phyloP scores from a whole-genome alignment of 2,888 invertebrate genomes.

The Timandra comae region DNA sequence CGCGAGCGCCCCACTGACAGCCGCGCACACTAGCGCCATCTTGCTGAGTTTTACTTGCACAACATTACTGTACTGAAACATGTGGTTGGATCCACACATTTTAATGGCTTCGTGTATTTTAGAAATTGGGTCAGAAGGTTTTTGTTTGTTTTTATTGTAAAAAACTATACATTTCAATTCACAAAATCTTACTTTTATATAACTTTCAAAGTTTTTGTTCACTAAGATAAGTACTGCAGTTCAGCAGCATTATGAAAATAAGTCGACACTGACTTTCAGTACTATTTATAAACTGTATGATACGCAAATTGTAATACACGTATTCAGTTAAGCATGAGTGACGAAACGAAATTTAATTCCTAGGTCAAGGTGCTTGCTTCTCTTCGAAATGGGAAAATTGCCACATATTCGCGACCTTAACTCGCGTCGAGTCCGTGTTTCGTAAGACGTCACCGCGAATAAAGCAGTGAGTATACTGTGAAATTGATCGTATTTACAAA shows the following conservation, averaged over 20 bases:
- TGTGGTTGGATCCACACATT: conserved; percentile 18
- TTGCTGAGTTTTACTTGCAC: conserved; percentile 27
- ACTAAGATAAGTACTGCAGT: too few relatives aligned
- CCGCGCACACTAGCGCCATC: conserved; percentile 39
- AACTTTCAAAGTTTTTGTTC: too few relatives aligned
- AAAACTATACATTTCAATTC: too few relatives aligned
- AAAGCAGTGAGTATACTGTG: conserved; percentile 36
- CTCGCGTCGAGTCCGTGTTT: conserved; percentile 57
- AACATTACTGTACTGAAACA: conserved; percentile 19
- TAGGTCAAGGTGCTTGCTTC: conserved; percentile 73
- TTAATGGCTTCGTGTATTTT: conserved; percentile 19
- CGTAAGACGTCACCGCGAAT: conserved; percentile 48
- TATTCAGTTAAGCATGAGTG: conserved; percentile 40
- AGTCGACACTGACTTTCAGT: too few relatives aligned
- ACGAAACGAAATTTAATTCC: conserved; percentile 68
- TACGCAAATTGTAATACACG: conserved; percentile 44
- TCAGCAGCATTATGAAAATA: too few relatives aligned
- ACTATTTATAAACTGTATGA: too few relatives aligned
- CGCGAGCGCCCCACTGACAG: conserved; percentile 41
- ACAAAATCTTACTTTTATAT: too few relatives aligned
- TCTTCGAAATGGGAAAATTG: conserved; percentile 76
- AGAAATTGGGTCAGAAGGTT: conserved; percentile 1
- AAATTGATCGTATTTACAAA: conserved; percentile 14
- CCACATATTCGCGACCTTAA: conserved; percentile 71
- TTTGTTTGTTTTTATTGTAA: too few relatives aligned